These are phyloP conservation scores for Ellobius talpinus DNA, from an alignment of 2,113 vertebrate species.

Conservation along the genomic window DNA sequence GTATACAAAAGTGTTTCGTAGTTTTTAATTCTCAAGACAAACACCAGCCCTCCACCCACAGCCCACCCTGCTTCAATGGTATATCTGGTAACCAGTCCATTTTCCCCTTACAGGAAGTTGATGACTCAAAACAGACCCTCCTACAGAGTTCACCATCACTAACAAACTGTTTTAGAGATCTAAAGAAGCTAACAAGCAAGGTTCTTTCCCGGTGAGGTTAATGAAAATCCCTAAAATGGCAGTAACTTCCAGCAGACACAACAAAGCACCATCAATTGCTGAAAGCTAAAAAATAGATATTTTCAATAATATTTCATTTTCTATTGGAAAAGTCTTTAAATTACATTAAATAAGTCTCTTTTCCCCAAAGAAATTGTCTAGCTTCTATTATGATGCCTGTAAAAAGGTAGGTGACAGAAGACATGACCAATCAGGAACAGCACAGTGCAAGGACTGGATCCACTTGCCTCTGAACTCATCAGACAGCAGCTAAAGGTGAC, in stretches of 20 bases:
- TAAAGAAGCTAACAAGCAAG: slow-evolving; percentile 80
- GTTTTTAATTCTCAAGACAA: slow-evolving; percentile 87
- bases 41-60: slow-evolving; percentile 80
- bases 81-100: slow-evolving; percentile 76
- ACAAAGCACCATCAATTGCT: slow-evolving; percentile 82
- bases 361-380: slow-evolving; percentile 69
- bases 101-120: slow-evolving; percentile 80
- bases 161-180: slow-evolving; percentile 77
- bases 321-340: slow-evolving; percentile 67
- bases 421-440: slow-evolving; percentile 67
- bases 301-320: slow-evolving; percentile 80
- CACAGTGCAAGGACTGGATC: slow-evolving; percentile 65
- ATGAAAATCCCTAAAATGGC: slow-evolving; percentile 75
- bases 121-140: slow-evolving; percentile 80
- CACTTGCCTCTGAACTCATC: slow-evolving; percentile 70
- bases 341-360: slow-evolving; percentile 74
- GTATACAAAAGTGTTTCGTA: slow-evolving; percentile 89
- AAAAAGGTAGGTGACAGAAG: slow-evolving; percentile 81
- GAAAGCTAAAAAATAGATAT: slow-evolving; percentile 65
- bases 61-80: slow-evolving; percentile 78
- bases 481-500: slow-evolving; percentile 70
- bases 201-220: slow-evolving; percentile 79
- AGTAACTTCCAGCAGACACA: slow-evolving; percentile 82
- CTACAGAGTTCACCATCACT: slow-evolving; percentile 70
- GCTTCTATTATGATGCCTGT: slow-evolving; percentile 78